Conservation (phyloP, 2,888 invertebrate genomes). For the Chloromyia formosa region DNA sequence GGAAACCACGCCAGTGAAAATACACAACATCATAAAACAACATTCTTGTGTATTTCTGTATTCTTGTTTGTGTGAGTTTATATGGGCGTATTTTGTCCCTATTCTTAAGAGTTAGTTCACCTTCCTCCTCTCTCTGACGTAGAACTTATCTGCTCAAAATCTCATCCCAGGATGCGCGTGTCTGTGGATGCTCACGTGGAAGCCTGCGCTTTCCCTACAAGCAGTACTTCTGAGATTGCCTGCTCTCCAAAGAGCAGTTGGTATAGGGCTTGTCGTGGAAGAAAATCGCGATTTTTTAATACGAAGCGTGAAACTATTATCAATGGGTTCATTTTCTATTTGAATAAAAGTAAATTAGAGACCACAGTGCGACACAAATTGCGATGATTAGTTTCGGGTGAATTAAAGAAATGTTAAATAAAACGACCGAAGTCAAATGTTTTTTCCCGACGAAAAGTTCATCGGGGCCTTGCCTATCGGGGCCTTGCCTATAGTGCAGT, state of each 20-base stretch:
- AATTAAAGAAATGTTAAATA: background rate
- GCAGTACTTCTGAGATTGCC: background rate
- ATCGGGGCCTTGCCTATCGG: background rate
- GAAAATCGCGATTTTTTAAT: background rate
- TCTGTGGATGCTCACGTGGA: background rate
- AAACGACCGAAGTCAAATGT: background rate
- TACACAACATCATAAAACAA: background rate
- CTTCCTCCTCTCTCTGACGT: background rate
- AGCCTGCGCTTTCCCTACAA: background rate
- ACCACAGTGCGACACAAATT: background rate
- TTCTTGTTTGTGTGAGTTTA: too few species aligned
- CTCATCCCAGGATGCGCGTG: background rate
- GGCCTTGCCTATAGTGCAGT: background rate
- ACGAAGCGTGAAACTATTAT: background rate
- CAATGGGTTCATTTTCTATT: background rate
- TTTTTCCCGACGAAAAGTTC: background rate
- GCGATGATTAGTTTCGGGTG: background rate
- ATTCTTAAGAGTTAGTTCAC: background rate
- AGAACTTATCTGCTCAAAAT: background rate
- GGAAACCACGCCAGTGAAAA: background rate
- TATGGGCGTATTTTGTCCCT: background rate
- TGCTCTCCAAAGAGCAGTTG: constrained; percentile 5
- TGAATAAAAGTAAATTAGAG: background rate
- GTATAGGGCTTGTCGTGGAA: constrained; percentile 3
- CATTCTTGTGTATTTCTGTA: too few species aligned